Conservation (phyloP, 2,888 invertebrate genomes). For the Portevinia maculata region DNA sequence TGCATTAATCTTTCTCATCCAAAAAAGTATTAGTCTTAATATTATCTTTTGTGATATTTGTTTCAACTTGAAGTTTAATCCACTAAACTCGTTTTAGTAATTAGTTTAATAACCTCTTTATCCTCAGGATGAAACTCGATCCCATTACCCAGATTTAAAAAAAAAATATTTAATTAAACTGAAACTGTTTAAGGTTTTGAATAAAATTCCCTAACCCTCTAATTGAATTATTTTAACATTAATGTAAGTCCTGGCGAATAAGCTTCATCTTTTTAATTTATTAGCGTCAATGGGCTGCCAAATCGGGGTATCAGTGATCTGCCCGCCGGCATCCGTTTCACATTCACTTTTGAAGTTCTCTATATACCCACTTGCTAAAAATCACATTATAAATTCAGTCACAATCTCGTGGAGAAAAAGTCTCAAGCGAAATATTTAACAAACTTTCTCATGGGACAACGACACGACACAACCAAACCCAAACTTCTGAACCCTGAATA, state of each 20-base stretch:
- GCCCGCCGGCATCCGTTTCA: neutral
- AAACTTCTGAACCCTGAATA: constrained; percentile 5
- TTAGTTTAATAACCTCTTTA: too few relatives aligned
- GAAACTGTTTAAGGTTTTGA: too few relatives aligned
- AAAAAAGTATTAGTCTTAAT: too few relatives aligned
- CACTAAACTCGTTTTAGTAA: too few relatives aligned
- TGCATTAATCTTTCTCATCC: too few relatives aligned
- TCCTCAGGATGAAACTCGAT: too few relatives aligned
- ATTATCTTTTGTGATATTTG: too few relatives aligned
- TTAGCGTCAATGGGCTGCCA: neutral
- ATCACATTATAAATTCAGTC: constrained; percentile 9
- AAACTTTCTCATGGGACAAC: neutral
- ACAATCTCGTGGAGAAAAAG: neutral
- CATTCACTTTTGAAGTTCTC: neutral
- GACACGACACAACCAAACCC: neutral
- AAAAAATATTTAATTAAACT: too few relatives aligned
- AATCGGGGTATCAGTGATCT: neutral
- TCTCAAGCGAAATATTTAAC: constrained; percentile 8
- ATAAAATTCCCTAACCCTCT: too few relatives aligned
- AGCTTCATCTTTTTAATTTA: neutral
- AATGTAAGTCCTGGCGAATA: neutral
- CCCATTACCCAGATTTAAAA: too few relatives aligned
- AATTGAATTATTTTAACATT: too few relatives aligned
- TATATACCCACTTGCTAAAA: neutral
- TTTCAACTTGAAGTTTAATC: too few relatives aligned